Evolutionary conservation across 2,113 vertebrate genomes (phyloP).

Genomic region (Noctilio leporinus): DNA sequence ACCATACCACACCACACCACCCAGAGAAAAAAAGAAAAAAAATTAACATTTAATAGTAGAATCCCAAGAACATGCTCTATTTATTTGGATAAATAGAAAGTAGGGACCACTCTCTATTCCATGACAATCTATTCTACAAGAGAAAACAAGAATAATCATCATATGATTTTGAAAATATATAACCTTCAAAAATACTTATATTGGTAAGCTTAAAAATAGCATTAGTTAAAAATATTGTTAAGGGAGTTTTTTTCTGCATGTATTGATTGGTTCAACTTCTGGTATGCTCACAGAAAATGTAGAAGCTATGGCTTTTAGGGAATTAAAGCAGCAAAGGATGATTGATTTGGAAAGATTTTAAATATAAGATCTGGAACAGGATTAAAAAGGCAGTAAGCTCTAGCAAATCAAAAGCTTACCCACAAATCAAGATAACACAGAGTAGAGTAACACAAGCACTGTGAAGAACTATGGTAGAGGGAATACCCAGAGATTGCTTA

Average conservation of each 20-base stretch:
- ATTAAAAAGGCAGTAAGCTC: conserved; percentile 10
- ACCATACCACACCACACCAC: too few relatives aligned
- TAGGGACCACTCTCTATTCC: conserved; percentile 43
- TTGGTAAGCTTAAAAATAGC: conserved; percentile 54
- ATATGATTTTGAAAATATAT: conserved; percentile 61
- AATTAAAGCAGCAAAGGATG: conserved; percentile 32
- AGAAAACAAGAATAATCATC: conserved; percentile 45
- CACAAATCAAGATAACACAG: neutral
- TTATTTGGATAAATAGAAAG: conserved; percentile 63
- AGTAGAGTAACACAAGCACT: neutral
- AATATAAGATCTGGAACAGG: neutral
- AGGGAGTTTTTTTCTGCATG: neutral
- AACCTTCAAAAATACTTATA: conserved; percentile 62
- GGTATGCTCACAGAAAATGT: conserved; percentile 14
- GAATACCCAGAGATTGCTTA: neutral
- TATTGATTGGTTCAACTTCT: neutral
- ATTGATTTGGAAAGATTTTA: neutral
- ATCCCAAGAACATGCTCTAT: conserved; percentile 44
- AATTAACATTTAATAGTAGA: conserved; percentile 51
- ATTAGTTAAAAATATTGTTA: conserved; percentile 58
- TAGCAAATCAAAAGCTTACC: neutral
- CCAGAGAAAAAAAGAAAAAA: too few relatives aligned
- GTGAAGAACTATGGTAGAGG: neutral
- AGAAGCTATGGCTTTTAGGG: conserved; percentile 41
- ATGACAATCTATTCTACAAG: conserved; percentile 43